Conservation (phyloP, 92 coral and sea anemone genomes). For the Zoanthus gigantus region DNA sequence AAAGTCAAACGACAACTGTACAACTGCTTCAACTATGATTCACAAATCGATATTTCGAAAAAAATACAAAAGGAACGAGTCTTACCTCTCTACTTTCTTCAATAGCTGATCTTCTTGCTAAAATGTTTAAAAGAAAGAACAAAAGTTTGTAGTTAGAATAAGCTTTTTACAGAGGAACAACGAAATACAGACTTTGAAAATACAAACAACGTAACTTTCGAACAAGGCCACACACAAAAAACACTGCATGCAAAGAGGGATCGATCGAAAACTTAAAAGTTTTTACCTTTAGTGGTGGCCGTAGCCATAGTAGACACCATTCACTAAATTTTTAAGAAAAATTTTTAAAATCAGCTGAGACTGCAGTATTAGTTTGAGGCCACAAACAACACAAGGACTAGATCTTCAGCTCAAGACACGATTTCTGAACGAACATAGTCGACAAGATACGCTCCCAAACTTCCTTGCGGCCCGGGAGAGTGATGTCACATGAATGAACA, state of each 20-base stretch:
- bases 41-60: constrained; percentile 18
- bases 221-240: constrained; percentile 50
- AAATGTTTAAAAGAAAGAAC: constrained; percentile 52
- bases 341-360: constrained; percentile 70
- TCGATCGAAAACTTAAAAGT: constrained; percentile 12
- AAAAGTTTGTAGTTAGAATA: constrained; percentile 42
- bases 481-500: constrained; percentile 32
- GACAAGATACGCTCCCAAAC: constrained; percentile 34
- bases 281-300: constrained; percentile 87
- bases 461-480: constrained; percentile 69
- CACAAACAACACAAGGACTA: constrained; percentile 45
- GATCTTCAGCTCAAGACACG: constrained; percentile 43
- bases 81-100: constrained; percentile 74
- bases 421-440: constrained; percentile 53
- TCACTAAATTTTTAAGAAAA: constrained; percentile 51
- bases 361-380: constrained; percentile 67
- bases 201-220: constrained; percentile 46
- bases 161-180: constrained; percentile 10
- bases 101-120: constrained; percentile 74
- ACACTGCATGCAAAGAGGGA: constrained; percentile 86
- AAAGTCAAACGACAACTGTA: constrained; percentile 49
- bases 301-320: constrained; percentile 79
- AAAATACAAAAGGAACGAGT: not conserved
- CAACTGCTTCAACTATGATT: constrained; percentile 43
- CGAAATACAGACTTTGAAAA: constrained; percentile 50